Evolutionary conservation across 2,888 invertebrate species (phyloP).

Genomic region (Sylvicola cinctus): DNA sequence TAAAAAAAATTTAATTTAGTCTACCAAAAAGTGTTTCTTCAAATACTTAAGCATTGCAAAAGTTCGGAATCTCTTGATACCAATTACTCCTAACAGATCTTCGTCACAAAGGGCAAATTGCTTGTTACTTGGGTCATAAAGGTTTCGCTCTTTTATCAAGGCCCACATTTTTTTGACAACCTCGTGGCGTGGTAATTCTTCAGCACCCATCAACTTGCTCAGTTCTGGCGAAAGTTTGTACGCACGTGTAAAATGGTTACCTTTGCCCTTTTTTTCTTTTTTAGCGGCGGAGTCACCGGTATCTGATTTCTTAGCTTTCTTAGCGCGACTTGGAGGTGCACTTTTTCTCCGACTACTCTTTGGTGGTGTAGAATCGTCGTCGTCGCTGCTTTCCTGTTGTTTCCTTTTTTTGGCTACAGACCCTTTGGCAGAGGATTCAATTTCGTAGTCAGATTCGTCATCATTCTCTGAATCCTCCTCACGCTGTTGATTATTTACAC

Average conservation of each 20-base stretch:
- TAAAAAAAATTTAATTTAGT: too few species aligned
- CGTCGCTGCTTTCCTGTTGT: constrained; percentile 24
- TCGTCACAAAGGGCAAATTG: constrained; percentile 90
- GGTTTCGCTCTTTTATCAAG: constrained; percentile 70
- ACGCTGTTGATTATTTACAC: constrained; percentile 27
- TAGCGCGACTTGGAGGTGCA: constrained; percentile 21
- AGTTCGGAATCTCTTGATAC: constrained; percentile 77
- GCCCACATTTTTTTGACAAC: constrained; percentile 82
- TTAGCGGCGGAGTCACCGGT: constrained; percentile 17
- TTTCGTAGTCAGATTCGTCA: constrained; percentile 16
- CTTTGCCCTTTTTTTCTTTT: constrained; percentile 27
- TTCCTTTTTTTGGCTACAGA: constrained; percentile 1
- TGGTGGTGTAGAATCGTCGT: constrained; percentile 10
- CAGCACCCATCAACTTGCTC: constrained; percentile 64
- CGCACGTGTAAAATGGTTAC: constrained; percentile 65
- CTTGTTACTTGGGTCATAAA: constrained; percentile 85
- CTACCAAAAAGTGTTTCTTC: constrained; percentile 54
- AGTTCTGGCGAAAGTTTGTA: constrained; percentile 70
- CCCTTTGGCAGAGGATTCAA: not conserved
- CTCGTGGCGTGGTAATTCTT: constrained; percentile 68
- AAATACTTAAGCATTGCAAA: constrained; percentile 97
- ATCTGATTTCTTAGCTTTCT: constrained; percentile 23
- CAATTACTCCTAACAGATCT: constrained; percentile 71
- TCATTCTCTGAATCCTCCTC: constrained; percentile 27
- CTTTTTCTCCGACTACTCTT: constrained; percentile 30